Evolutionary conservation across 2,113 vertebrate species (phyloP).

Genomic region (Eretmochelys imbricata): DNA sequence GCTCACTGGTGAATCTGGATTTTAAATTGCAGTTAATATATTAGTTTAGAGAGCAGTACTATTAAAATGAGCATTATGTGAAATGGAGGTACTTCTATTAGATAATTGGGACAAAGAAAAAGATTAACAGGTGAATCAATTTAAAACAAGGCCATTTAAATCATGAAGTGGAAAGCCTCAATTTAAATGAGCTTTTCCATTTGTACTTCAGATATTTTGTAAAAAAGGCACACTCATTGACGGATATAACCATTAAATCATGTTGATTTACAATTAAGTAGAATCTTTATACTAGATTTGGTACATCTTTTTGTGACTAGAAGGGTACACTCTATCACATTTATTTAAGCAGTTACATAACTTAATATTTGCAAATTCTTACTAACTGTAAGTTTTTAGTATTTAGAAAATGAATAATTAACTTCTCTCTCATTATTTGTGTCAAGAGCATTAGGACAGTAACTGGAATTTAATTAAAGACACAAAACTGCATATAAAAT

Average conservation of each 20-base stretch:
- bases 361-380: background rate
- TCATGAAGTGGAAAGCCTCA: no score
- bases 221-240: no score
- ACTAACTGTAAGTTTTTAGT: background rate
- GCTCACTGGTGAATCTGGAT: no score
- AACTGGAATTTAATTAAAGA: background rate
- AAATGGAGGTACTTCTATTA: no score
- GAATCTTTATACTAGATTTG: background rate
- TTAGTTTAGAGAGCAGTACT: no score
- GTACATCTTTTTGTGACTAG: background rate
- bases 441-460: background rate
- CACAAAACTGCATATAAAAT: background rate
- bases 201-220: no score
- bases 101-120: no score
- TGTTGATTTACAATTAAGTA: background rate
- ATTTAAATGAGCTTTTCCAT: no score
- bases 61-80: no score
- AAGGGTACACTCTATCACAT: background rate
- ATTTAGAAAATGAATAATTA: background rate
- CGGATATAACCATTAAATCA: background rate
- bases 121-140: no score
- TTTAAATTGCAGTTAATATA: no score
- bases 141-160: no score
- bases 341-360: background rate
- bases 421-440: background rate